phyloP scores from a whole-genome alignment of 2,113 vertebrate genomes.

The Oceanites oceanicus region DNA sequence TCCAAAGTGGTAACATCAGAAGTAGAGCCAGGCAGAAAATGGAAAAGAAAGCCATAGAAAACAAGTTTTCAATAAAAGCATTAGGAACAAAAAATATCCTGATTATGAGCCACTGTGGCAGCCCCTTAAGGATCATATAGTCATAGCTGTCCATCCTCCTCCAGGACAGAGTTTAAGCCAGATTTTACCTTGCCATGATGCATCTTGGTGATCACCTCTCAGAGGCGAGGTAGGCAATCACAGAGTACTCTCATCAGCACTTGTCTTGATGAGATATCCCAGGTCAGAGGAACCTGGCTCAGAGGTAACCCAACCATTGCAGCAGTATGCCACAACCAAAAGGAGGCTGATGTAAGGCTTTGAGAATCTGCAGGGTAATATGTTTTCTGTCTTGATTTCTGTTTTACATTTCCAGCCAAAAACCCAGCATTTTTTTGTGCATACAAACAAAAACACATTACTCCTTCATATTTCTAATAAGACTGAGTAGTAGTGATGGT shows the following conservation, averaged over 20 bases:
- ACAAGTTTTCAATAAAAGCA: not conserved
- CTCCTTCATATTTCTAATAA: not conserved
- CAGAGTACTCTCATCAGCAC: not conserved
- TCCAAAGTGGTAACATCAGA: not conserved
- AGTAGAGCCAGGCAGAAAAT: not conserved
- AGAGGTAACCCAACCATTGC: not conserved
- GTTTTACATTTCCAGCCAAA: not conserved
- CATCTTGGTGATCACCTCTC: not conserved
- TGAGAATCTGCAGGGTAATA: not conserved
- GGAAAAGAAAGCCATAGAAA: not conserved
- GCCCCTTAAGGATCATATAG: not conserved
- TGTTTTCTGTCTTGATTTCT: not conserved
- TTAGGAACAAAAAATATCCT: not conserved
- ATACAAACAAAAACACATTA: not conserved
- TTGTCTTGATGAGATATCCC: not conserved
- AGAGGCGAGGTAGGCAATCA: not conserved
- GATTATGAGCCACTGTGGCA: not conserved
- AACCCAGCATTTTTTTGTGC: not conserved
- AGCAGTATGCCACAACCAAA: not conserved
- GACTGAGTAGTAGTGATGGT: not conserved
- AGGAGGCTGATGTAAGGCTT: not conserved
- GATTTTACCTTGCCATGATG: not conserved
- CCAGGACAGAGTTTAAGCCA: not conserved
- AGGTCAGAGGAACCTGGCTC: not conserved
- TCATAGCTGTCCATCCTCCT: not conserved